These are phyloP conservation scores for Phoxinus dragarum DNA, from an alignment of 2,797 vertebrate species.

Conservation along the genomic window DNA sequence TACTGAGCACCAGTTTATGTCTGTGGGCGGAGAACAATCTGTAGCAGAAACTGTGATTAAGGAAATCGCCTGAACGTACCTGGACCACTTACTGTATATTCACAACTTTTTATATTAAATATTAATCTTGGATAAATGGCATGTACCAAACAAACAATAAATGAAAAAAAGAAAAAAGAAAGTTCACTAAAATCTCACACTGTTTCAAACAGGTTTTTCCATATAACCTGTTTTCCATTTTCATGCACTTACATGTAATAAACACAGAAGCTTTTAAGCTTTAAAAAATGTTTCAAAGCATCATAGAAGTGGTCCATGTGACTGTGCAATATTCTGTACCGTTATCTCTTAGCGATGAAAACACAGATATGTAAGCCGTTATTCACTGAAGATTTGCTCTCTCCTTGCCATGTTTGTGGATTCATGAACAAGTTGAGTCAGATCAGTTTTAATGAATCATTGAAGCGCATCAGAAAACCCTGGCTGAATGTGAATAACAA, in stretches of 20 bases:
- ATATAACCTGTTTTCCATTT: not conserved
- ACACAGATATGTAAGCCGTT: not conserved
- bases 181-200: not conserved
- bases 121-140: constrained; percentile 1
- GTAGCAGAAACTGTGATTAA: not conserved
- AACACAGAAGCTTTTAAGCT: not conserved
- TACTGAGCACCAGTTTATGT: constrained; percentile 22
- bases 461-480: not conserved
- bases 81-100: not conserved
- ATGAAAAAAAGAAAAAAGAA: not conserved
- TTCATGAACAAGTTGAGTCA: not conserved
- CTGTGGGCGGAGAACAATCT: constrained; percentile 22
- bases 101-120: not conserved
- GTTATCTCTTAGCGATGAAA: not conserved
- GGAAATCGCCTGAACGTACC: not conserved
- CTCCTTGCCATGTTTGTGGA: not conserved
- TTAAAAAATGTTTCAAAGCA: not conserved
- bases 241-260: not conserved
- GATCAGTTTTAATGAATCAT: not conserved
- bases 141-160: not conserved
- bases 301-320: too few relatives aligned
- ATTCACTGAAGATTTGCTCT: not conserved
- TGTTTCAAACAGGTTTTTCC: not conserved
- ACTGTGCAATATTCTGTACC: not conserved
- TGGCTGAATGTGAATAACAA: not conserved